A percentile compares a stretch with the other conserved stretches of the same genome.
phyloP scores from a whole-genome alignment of 2,888 invertebrate species.

The Ectemnius cavifrons region DNA sequence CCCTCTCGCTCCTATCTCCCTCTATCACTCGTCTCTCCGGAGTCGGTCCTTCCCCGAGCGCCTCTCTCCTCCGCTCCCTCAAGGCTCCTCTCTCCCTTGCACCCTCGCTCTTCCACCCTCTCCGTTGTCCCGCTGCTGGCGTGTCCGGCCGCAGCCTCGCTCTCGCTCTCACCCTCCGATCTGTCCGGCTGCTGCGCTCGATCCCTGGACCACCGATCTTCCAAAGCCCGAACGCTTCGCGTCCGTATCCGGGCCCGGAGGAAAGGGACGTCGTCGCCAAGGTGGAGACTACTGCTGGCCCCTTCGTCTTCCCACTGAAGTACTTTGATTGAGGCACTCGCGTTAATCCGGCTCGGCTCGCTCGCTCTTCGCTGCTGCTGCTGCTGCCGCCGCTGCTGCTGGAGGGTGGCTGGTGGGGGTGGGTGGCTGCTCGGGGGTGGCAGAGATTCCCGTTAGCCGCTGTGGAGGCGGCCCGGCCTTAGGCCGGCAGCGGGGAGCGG shows the following conservation, averaged over 20 bases:
- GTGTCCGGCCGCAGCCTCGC: not conserved
- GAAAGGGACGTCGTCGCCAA: too few relatives aligned
- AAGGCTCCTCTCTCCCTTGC: not conserved
- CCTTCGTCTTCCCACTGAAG: too few relatives aligned
- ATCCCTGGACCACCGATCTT: not conserved
- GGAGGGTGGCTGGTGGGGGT: constrained; percentile 3
- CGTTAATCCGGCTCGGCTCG: too few relatives aligned
- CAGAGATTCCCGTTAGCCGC: constrained; percentile 42
- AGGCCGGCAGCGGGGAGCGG: constrained; percentile 58
- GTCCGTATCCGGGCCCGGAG: too few relatives aligned
- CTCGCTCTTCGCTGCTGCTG: too few relatives aligned
- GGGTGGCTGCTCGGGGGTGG: not conserved
- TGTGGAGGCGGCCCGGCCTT: constrained; percentile 59
- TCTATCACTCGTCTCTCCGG: not conserved
- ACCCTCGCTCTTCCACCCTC: constrained; percentile 13
- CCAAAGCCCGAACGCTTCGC: not conserved
- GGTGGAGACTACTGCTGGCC: too few relatives aligned
- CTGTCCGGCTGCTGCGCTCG: not conserved
- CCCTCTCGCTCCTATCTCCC: constrained; percentile 1
- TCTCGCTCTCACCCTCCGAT: not conserved
- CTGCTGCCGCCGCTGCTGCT: not conserved
- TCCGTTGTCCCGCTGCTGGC: not conserved
- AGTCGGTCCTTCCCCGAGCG: constrained; percentile 4
- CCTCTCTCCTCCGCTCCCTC: constrained; percentile 11
- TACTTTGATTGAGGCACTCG: too few relatives aligned